Evolutionary conservation across 2,113 vertebrate species (phyloP).

Genomic region (Diphyllodes magnificus): DNA sequence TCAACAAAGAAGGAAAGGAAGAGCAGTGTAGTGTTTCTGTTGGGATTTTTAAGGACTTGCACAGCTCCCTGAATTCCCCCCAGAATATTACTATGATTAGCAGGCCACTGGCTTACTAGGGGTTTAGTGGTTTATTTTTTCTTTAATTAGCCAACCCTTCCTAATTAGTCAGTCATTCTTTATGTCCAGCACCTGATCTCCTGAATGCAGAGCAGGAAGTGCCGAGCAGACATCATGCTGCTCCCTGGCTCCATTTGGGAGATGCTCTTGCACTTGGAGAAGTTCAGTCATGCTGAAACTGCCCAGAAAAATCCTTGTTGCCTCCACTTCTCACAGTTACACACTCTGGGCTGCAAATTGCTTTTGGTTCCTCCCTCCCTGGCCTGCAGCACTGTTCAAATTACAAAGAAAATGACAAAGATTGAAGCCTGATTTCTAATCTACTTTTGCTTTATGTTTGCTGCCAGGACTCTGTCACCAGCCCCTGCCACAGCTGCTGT

Average conservation of each 20-base stretch:
- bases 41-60: not conserved
- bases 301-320: not conserved
- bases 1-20: not conserved
- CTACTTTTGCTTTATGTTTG: not conserved
- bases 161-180: not conserved
- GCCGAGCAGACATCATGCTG: not conserved
- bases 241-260: not conserved
- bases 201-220: not conserved
- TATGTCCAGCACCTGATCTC: not conserved
- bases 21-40: rapidly evolving
- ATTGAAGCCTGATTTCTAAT: not conserved
- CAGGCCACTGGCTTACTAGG: not conserved
- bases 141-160: not conserved
- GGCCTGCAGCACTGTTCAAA: not conserved
- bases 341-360: not conserved
- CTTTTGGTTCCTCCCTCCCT: not conserved
- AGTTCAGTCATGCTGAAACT: not conserved
- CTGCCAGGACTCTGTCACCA: rapidly evolving
- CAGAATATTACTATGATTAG: not conserved
- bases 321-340: not conserved
- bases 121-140: not conserved
- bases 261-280: not conserved
- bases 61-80: not conserved
- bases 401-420: not conserved
- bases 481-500: not conserved